These are phyloP conservation scores for Ibidorhyncha struthersii DNA, from an alignment of 2,113 vertebrate genomes.

Conservation along the genomic window DNA sequence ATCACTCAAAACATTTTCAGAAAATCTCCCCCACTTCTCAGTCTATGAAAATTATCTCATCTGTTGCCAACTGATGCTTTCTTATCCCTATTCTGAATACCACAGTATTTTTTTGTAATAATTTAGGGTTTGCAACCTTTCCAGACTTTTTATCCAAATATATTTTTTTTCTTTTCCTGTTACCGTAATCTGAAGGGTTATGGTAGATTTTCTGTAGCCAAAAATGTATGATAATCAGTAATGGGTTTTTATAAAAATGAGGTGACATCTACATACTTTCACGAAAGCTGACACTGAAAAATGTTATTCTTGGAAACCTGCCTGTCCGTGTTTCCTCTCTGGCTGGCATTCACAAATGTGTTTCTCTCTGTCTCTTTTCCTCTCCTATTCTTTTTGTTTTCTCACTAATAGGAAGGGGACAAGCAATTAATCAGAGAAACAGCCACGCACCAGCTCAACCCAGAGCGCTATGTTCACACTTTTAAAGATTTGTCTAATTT, in stretches of 20 bases:
- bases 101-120: neutral
- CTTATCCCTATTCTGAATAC: neutral
- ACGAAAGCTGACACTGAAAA: neutral
- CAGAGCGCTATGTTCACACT: slow-evolving; percentile 88
- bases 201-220: neutral
- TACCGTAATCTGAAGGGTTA: neutral
- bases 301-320: slow-evolving; percentile 8
- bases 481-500: slow-evolving; percentile 94
- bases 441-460: slow-evolving; percentile 84
- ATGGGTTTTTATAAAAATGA: neutral
- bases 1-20: neutral
- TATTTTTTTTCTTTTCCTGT: neutral
- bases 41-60: neutral
- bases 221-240: neutral
- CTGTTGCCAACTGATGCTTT: neutral
- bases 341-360: slow-evolving; percentile 21
- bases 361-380: slow-evolving; percentile 38
- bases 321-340: neutral
- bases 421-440: slow-evolving; percentile 89
- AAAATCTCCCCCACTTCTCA: neutral
- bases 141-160: neutral
- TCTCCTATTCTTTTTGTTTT: slow-evolving; percentile 47
- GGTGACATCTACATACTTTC: neutral
- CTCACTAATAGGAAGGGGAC: slow-evolving; percentile 85
- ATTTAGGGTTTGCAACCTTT: neutral